These are phyloP conservation scores for Oreocharis arfaki DNA, from an alignment of 2,113 vertebrate species.

Conservation along the genomic window DNA sequence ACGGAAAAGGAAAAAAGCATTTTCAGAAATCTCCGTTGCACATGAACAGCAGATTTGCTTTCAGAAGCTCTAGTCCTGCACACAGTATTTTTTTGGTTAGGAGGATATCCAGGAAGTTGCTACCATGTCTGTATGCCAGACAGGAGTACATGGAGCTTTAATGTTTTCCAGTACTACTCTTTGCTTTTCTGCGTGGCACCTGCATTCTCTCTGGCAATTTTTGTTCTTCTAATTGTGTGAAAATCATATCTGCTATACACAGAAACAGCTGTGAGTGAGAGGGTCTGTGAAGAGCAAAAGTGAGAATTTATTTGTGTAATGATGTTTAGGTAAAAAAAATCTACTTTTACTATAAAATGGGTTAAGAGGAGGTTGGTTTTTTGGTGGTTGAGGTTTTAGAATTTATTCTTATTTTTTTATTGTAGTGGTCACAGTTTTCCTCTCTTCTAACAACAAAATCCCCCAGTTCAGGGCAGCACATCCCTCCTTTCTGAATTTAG, in stretches of 20 bases:
- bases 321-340: background rate
- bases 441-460: background rate
- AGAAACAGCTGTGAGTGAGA: background rate
- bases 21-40: background rate
- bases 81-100: background rate
- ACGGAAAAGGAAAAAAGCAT: background rate
- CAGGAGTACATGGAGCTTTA: background rate
- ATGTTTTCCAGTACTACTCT: background rate
- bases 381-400: fast-evolving
- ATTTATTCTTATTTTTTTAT: background rate
- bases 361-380: background rate
- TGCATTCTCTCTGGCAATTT: background rate
- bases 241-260: background rate
- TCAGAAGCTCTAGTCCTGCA: background rate
- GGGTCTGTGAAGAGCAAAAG: background rate
- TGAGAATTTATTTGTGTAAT: background rate
- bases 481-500: background rate
- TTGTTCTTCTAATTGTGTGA: background rate
- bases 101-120: background rate
- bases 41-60: background rate
- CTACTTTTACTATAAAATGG: background rate
- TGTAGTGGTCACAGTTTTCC: background rate
- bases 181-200: background rate
- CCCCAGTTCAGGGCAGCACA: background rate
- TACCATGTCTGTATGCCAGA: background rate